Evolutionary conservation across 2,888 invertebrate genomes (phyloP), one percentile per base, ranked within the genome.

Genomic region (Dolichomitus sp.): DNA sequence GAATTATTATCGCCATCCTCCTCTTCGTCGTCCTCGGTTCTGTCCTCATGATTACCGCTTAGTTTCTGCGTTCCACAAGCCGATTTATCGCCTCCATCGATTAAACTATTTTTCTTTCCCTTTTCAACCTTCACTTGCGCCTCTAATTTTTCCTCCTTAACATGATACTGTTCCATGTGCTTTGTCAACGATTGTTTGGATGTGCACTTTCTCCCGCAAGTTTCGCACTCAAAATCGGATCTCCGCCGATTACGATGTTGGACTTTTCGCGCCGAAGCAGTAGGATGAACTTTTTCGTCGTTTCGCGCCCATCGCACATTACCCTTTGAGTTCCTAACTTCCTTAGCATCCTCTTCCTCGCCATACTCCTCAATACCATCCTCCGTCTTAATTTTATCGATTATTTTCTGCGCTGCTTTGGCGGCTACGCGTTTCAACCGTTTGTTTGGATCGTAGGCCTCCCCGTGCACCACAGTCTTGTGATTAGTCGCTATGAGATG

Each of bases 401-500:
- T 93, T 17, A 93, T 93, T 33, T 89, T 93, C 45, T 93, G 92
- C 0, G 93, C 93, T 0, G 93, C 93, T 65, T 88, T 93, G 0
- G 93, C 93, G 1, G 93, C 93, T 0, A 92, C 91, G 2, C 93
- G 87, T 59, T 93, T 93, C 42, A 93, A 90, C 27, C 93, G 86
- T 59, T 93, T 93, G 37, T 93, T 93, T 1, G 93, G 92, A 86
- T 93, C 93, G 69, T 93, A 93, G 37, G 92, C 92, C 63, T 93
- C 88, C 0, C 92, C 93, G 5, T 90, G 88, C 1, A 93, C 48
- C 0, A 90, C 88, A 0, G 93, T 93, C 50, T 91, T 93, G 70
- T 93, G 93, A 88, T 89, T 91, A 0, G 93, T 93, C 3, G 93
- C 92, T 78, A 93, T 90, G n/a, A 93, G 54, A 85, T 93, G 93